Evolutionary conservation across 2,113 vertebrate species (phyloP).

Genomic region (Heterotilapia buettikoferi): DNA sequence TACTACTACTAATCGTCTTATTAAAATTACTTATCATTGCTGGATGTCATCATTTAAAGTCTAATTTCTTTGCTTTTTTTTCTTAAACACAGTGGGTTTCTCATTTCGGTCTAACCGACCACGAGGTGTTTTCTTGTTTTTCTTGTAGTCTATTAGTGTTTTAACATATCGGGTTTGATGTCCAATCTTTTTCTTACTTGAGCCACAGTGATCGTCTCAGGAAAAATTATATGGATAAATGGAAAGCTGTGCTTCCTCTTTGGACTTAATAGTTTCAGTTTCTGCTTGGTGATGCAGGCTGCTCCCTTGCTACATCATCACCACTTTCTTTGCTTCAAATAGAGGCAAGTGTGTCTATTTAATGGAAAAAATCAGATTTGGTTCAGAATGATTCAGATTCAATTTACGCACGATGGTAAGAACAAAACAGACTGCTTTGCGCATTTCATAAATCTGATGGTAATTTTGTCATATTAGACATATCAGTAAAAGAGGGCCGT

Average conservation of each 20-base stretch:
- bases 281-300: background rate
- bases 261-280: background rate
- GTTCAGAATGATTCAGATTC: background rate
- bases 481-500: background rate
- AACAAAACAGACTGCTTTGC: background rate
- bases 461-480: background rate
- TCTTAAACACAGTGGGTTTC: background rate
- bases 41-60: background rate
- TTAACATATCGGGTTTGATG: background rate
- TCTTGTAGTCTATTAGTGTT: background rate
- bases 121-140: background rate
- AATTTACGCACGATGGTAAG: background rate
- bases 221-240: background rate
- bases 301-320: background rate
- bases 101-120: accelerated
- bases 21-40: background rate
- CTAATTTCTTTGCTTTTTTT: background rate
- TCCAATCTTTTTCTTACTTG: background rate
- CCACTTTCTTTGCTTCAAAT: background rate
- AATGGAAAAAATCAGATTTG: background rate
- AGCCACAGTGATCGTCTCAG: background rate
- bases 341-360: background rate
- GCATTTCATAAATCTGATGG: background rate
- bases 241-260: background rate
- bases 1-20: background rate